These are phyloP conservation scores for Leptopilina clavipes DNA, from an alignment of 1,140 invertebrate species.

Conservation along the genomic window DNA sequence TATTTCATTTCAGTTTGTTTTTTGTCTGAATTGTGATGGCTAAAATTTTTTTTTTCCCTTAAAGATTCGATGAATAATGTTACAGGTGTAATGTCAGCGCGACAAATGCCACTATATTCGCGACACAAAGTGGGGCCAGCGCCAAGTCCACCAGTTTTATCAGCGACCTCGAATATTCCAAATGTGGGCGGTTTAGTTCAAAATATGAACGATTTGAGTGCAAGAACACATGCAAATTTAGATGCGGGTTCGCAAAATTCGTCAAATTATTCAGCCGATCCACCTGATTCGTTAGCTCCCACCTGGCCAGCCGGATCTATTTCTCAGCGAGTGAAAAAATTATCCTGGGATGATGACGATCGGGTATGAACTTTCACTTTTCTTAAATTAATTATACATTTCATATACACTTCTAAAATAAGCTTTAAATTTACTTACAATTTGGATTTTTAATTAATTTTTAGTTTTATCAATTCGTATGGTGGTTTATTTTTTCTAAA, in stretches of 20 bases:
- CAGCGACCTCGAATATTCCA: conserved; percentile 70
- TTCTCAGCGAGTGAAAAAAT: conserved; percentile 81
- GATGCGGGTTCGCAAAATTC: conserved; percentile 68
- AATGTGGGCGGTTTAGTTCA: conserved; percentile 70
- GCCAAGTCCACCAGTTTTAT: conserved; percentile 69
- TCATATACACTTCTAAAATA: background rate
- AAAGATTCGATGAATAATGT: background rate
- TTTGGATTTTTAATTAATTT: too few relatives aligned
- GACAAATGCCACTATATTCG: conserved; percentile 65
- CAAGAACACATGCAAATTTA: conserved; percentile 63
- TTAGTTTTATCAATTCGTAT: too few relatives aligned
- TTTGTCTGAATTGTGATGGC: too few relatives aligned
- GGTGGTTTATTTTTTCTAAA: too few relatives aligned
- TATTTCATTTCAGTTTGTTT: background rate
- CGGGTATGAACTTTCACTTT: conserved; percentile 54
- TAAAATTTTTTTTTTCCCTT: background rate
- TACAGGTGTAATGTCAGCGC: conserved; percentile 53
- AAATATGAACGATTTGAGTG: conserved; percentile 72
- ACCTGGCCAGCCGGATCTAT: conserved; percentile 77
- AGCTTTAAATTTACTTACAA: too few relatives aligned
- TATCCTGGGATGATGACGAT: conserved; percentile 84
- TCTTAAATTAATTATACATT: background rate
- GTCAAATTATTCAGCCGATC: conserved; percentile 69
- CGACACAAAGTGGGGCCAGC: conserved; percentile 73
- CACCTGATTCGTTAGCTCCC: conserved; percentile 67